Conservation (phyloP, 2,888 invertebrate genomes). For the Calliphora vomitoria region DNA sequence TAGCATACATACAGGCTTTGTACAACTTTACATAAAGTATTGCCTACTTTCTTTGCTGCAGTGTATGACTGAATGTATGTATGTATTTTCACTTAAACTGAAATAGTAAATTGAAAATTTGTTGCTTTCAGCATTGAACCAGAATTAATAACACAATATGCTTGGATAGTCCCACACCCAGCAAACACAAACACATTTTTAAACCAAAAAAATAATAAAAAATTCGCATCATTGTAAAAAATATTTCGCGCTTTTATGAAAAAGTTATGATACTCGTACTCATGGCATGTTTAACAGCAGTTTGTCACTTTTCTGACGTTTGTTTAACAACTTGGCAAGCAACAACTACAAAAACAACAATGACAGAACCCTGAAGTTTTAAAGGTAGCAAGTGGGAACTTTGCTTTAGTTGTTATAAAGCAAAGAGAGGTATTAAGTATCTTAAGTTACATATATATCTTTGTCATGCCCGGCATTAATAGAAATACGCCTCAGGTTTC, state of each 20-base stretch:
- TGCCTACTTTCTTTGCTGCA: constrained; percentile 42
- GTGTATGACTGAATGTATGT: constrained; percentile 38
- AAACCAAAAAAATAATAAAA: constrained; percentile 28
- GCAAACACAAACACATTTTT: not conserved
- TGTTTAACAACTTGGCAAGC: constrained; percentile 70
- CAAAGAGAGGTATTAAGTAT: too few relatives aligned
- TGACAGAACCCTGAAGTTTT: not conserved
- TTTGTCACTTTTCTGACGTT: constrained; percentile 75
- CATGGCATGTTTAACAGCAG: constrained; percentile 71
- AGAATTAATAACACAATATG: constrained; percentile 74
- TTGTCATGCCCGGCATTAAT: too few relatives aligned
- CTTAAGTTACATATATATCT: too few relatives aligned
- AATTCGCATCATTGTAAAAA: constrained; percentile 46
- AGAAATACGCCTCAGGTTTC: too few relatives aligned
- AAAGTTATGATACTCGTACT: constrained; percentile 67
- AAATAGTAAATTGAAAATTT: constrained; percentile 70
- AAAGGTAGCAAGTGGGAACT: too few relatives aligned
- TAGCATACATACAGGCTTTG: constrained; percentile 1
- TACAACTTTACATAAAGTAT: not conserved
- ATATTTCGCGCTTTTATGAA: constrained; percentile 70
- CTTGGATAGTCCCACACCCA: constrained; percentile 67
- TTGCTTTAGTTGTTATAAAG: too few relatives aligned
- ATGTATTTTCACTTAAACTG: constrained; percentile 55
- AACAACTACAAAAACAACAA: constrained; percentile 53
- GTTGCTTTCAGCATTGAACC: constrained; percentile 71